Evolutionary conservation across 2,888 invertebrate species (phyloP).

Genomic region (Unio delphinus): DNA sequence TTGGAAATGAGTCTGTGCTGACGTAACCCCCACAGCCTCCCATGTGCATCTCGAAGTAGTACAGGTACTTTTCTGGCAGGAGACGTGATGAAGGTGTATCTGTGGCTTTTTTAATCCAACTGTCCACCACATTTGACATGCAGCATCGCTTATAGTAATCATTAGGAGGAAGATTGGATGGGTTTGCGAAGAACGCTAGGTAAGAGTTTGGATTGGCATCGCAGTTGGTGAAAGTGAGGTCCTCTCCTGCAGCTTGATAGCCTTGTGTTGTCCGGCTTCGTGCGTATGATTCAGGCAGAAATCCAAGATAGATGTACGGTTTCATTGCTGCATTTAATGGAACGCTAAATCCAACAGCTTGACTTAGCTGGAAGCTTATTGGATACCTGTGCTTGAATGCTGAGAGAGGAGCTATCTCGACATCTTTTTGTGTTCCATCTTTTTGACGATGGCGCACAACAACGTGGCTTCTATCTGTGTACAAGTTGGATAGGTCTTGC

Average conservation of each 20-base stretch:
- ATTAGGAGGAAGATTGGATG: not conserved
- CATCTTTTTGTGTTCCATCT: slow-evolving; percentile 2
- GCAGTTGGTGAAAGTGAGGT: slow-evolving; percentile 3
- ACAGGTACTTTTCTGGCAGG: slow-evolving; percentile 2
- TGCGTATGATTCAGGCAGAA: not conserved
- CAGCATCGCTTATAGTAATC: slow-evolving; percentile 5
- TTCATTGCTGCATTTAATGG: slow-evolving; percentile 1
- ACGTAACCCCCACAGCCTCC: slow-evolving; percentile 1
- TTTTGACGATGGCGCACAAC: not conserved
- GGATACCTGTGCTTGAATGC: slow-evolving; percentile 4
- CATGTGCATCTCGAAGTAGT: slow-evolving; percentile 10
- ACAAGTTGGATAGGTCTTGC: not conserved
- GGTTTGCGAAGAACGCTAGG: slow-evolving; percentile 2
- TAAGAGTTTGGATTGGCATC: slow-evolving; percentile 6
- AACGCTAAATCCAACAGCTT: not conserved
- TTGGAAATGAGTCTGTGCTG: not conserved
- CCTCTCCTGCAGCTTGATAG: slow-evolving; percentile 1
- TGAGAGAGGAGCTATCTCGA: slow-evolving; percentile 2
- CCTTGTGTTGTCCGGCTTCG: slow-evolving; percentile 1
- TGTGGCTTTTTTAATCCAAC: slow-evolving; percentile 1
- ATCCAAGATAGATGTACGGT: slow-evolving; percentile 7
- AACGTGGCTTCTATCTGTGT: slow-evolving; percentile 3
- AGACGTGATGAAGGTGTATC: not conserved
- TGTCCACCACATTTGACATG: not conserved
- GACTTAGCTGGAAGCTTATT: slow-evolving; percentile 1